These are phyloP conservation scores for Homalodisca vitripennis DNA, from an alignment of 1,140 invertebrate species.

Conservation along the genomic window DNA sequence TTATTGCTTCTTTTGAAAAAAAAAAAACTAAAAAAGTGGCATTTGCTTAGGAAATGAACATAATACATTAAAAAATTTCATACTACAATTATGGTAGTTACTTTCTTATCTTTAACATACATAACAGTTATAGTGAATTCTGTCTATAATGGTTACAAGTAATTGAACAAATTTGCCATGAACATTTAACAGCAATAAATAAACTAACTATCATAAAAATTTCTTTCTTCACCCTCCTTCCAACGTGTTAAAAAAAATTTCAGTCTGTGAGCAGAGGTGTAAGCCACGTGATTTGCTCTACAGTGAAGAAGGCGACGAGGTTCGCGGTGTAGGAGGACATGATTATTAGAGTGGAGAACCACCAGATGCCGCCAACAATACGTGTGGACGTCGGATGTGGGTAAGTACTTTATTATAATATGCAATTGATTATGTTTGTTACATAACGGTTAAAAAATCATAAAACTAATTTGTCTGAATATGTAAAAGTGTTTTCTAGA, in stretches of 20 bases:
- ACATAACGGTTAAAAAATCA: too few relatives aligned
- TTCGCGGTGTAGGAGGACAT: constrained; percentile 98
- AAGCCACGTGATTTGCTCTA: constrained; percentile 94
- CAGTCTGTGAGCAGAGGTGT: constrained; percentile 94
- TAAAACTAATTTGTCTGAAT: too few relatives aligned
- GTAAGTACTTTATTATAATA: too few relatives aligned
- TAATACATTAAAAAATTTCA: neutral
- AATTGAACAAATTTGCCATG: too few relatives aligned
- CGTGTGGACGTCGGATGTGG: constrained; percentile 88
- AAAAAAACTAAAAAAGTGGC: too few relatives aligned
- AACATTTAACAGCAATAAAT: too few relatives aligned
- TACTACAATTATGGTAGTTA: too few relatives aligned
- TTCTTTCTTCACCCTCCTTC: constrained; percentile 93
- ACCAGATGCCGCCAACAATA: constrained; percentile 96
- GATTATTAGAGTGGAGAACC: constrained; percentile 99
- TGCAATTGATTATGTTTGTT: too few relatives aligned
- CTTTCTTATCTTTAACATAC: neutral
- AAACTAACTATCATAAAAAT: constrained; percentile 92
- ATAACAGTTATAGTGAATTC: neutral
- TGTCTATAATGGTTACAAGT: neutral
- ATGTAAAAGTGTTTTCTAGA: too few relatives aligned
- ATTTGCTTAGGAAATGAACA: too few relatives aligned
- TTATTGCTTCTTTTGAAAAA: too few relatives aligned
- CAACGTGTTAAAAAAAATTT: constrained; percentile 91
- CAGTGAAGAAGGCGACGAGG: constrained; percentile 93